phyloP scores from a whole-genome alignment of 1,140 invertebrate genomes.

The Lordiphosa clarofinis region DNA sequence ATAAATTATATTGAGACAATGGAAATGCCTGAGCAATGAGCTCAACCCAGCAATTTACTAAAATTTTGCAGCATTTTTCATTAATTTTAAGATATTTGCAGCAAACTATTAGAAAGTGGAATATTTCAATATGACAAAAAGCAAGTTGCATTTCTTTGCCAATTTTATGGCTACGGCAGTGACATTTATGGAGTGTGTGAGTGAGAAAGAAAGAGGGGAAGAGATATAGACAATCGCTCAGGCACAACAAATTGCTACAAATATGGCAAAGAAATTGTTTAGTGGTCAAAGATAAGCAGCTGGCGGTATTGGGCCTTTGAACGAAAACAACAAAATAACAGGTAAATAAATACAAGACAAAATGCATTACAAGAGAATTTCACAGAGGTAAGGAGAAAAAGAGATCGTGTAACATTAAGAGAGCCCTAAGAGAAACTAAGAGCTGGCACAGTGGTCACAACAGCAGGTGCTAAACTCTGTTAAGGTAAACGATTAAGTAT shows the following conservation, averaged over 20 bases:
- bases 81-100: slow-evolving; percentile 25
- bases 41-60: slow-evolving; percentile 20
- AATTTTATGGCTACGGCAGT: slow-evolving; percentile 5
- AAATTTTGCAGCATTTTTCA: slow-evolving; percentile 40
- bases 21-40: slow-evolving; percentile 38
- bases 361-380: neutral
- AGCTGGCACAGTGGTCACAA: too few species aligned
- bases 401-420: too few species aligned
- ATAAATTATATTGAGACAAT: slow-evolving; percentile 49
- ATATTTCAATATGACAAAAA: slow-evolving; percentile 29
- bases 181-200: slow-evolving; percentile 20
- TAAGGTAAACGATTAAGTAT: too few species aligned
- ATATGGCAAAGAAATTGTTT: slow-evolving; percentile 43
- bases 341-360: slow-evolving; percentile 25
- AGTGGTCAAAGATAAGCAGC: slow-evolving; percentile 35
- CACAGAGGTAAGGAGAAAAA: neutral
- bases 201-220: slow-evolving; percentile 4
- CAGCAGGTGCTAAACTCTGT: too few species aligned
- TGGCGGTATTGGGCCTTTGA: slow-evolving; percentile 13
- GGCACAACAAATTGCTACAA: slow-evolving; percentile 44
- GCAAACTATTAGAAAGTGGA: slow-evolving; percentile 21
- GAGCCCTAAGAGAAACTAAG: too few species aligned
- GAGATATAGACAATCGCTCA: slow-evolving; percentile 25
- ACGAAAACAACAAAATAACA: slow-evolving; percentile 15
- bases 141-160: slow-evolving; percentile 39